Evolutionary conservation across 2,113 vertebrate genomes (phyloP).

Genomic region (Bufo gargarizans): DNA sequence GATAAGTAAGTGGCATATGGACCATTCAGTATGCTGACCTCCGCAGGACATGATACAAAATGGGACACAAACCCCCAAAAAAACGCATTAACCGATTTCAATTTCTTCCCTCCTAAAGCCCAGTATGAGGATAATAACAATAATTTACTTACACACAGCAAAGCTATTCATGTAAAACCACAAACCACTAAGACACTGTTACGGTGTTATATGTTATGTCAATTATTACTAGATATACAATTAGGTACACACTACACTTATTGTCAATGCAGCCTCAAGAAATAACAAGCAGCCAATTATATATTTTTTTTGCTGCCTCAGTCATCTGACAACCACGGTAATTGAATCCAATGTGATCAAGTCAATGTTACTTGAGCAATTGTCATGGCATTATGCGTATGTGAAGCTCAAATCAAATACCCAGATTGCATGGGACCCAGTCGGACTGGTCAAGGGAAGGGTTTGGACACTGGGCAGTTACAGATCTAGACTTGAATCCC

Average conservation of each 20-base stretch:
- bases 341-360: not conserved
- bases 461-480: not conserved
- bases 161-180: conserved; percentile 1
- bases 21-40: not conserved
- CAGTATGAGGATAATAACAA: not conserved
- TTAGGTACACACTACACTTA: not conserved
- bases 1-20: too few species aligned
- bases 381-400: not conserved
- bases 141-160: not conserved
- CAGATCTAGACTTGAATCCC: not conserved
- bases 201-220: not conserved
- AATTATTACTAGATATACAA: not conserved
- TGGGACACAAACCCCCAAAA: not conserved
- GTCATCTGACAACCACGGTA: not conserved
- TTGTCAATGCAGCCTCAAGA: not conserved
- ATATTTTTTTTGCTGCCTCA: not conserved
- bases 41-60: not conserved
- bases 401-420: too few species aligned
- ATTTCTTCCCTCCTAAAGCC: not conserved
- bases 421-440: too few species aligned
- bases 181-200: not conserved
- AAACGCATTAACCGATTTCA: not conserved
- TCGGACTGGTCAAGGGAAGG: not conserved
- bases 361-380: not conserved
- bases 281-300: not conserved